A percentile compares a stretch with the other conserved stretches of the same genome.
Evolutionary conservation across 2,888 invertebrate genomes (phyloP).

Genomic region (Saturnia japonica): DNA sequence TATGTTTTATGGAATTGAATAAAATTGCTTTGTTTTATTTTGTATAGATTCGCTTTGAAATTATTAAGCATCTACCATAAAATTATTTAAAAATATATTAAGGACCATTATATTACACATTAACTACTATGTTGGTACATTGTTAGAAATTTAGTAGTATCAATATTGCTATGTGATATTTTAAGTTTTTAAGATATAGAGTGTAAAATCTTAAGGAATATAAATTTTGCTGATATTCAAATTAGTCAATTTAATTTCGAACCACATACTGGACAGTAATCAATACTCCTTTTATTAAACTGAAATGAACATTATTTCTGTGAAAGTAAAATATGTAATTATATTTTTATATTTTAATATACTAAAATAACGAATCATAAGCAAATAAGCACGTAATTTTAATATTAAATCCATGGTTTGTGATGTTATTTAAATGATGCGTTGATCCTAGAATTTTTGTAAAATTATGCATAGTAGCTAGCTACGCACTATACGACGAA

Average conservation of each 20-base stretch:
- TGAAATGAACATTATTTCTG: too few species aligned
- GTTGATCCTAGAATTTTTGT: background rate
- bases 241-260: too few species aligned
- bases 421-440: background rate
- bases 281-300: too few species aligned
- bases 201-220: too few species aligned
- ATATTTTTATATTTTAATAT: background rate
- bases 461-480: background rate
- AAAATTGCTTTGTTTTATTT: constrained; percentile 19
- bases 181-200: too few species aligned
- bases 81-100: background rate
- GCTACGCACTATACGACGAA: background rate
- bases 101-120: background rate
- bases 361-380: background rate
- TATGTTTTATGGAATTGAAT: constrained; percentile 34
- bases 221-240: too few species aligned
- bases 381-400: background rate
- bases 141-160: too few species aligned
- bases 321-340: too few species aligned
- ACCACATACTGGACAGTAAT: too few species aligned
- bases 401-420: background rate
- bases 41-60: background rate
- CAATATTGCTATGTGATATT: too few species aligned
- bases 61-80: background rate
- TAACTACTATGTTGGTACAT: too few species aligned